Evolutionary conservation across 2,113 vertebrate genomes (phyloP).

Genomic region (Ciconia boyciana): DNA sequence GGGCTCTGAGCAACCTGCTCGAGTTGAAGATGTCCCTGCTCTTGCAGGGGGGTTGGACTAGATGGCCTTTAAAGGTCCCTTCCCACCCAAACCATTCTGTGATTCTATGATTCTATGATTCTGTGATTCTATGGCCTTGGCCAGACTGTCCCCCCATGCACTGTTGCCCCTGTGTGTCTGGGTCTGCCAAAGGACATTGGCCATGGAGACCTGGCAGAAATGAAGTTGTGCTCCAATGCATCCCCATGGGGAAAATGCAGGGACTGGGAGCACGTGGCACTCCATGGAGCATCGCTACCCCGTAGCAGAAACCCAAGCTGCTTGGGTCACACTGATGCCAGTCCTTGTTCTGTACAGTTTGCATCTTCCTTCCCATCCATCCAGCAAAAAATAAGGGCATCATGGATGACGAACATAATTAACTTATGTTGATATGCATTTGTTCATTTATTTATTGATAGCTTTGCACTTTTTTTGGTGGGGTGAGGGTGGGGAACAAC

Average conservation of each 20-base stretch:
- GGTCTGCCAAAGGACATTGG: neutral
- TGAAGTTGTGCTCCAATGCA: neutral
- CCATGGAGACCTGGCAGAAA: neutral
- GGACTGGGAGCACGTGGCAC: neutral
- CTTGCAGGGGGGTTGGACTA: too few relatives aligned
- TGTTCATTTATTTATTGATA: neutral
- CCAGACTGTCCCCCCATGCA: accelerated
- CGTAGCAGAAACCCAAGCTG: neutral
- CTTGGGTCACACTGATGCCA: neutral
- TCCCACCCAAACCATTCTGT: too few relatives aligned
- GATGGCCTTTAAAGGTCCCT: too few relatives aligned
- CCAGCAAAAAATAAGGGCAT: neutral
- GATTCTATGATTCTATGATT: too few relatives aligned
- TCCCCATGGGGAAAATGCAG: neutral
- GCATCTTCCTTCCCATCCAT: neutral
- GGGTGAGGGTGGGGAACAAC: neutral
- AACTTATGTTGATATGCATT: neutral
- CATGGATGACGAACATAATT: neutral
- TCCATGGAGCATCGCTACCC: neutral
- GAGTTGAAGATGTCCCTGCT: too few relatives aligned
- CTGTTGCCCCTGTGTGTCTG: neutral
- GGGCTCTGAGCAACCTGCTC: too few relatives aligned
- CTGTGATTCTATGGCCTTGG: neutral
- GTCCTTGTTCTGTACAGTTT: neutral
- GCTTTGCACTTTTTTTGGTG: neutral